phyloP scores from a whole-genome alignment of 2,113 vertebrate genomes.

The Trogon surrucura region DNA sequence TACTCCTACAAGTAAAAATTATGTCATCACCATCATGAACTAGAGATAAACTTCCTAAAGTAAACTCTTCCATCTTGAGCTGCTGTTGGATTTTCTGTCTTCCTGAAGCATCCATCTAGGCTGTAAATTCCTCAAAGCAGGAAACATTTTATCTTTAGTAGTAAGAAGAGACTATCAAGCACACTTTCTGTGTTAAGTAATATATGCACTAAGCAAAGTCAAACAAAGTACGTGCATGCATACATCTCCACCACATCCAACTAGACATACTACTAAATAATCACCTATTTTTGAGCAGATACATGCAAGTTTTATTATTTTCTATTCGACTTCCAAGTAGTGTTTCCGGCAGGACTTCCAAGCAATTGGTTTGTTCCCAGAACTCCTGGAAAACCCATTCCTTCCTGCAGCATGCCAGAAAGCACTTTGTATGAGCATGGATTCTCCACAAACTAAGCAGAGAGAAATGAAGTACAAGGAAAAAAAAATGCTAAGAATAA shows the following conservation, averaged over 20 bases:
- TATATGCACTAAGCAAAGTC: background rate
- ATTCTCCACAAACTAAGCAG: background rate
- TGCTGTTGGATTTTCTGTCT: background rate
- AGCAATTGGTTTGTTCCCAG: background rate
- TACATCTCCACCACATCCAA: background rate
- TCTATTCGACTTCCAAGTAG: background rate
- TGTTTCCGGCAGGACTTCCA: background rate
- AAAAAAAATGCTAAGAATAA: background rate
- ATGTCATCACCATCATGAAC: conserved; percentile 3
- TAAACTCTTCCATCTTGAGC: background rate
- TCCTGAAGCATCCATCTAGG: background rate
- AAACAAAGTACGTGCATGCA: background rate
- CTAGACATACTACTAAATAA: background rate
- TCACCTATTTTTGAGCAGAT: background rate
- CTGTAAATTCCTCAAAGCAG: conserved; percentile 21
- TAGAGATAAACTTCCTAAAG: conserved; percentile 13
- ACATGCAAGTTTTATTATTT: background rate
- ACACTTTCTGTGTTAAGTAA: background rate
- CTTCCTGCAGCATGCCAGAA: background rate
- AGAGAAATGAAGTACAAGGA: background rate
- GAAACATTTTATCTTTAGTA: conserved; percentile 1
- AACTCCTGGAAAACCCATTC: background rate
- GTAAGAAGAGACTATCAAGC: background rate
- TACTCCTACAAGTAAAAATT: conserved; percentile 20
- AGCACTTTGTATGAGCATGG: background rate